A percentile compares a stretch with the other conserved stretches of the same genome.
Evolutionary conservation across 1,140 invertebrate genomes (phyloP).

Genomic region (Ylistrum balloti): DNA sequence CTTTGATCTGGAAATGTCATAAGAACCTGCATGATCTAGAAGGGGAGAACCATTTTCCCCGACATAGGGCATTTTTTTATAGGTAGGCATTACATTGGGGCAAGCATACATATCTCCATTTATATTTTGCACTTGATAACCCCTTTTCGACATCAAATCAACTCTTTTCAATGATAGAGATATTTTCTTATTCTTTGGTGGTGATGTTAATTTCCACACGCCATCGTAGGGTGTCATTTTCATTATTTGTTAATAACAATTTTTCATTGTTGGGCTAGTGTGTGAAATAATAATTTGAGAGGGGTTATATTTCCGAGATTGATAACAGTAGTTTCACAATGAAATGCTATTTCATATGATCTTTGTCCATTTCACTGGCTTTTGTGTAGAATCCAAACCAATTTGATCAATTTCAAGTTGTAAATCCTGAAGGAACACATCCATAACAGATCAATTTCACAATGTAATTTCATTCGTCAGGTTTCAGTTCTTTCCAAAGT

Average conservation of each 20-base stretch:
- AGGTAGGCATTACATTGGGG: too few relatives aligned
- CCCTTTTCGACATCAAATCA: not conserved
- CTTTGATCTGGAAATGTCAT: too few relatives aligned
- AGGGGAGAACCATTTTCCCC: too few relatives aligned
- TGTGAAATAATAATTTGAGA: not conserved
- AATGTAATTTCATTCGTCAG: not conserved
- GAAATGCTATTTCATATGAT: not conserved
- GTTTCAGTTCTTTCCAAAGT: not conserved
- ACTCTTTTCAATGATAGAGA: not conserved
- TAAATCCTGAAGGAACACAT: not conserved
- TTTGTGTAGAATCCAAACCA: not conserved
- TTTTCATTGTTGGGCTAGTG: not conserved
- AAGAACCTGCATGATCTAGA: too few relatives aligned
- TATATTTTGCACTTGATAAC: not conserved
- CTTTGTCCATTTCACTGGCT: not conserved
- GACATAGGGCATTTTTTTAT: too few relatives aligned
- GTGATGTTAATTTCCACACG: not conserved
- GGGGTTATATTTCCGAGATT: not conserved
- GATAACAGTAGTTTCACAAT: not conserved
- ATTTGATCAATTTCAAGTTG: slow-evolving; percentile 10
- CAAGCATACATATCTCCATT: not conserved
- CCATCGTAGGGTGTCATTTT: not conserved
- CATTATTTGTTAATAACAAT: slow-evolving; percentile 10
- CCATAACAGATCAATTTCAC: not conserved
- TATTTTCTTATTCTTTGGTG: not conserved